Percentiles rank a stretch among this genome's conserved stretches.
These are phyloP conservation scores for Ptychoptera contaminata DNA, from an alignment of 2,888 invertebrate species.

Conservation along the genomic window DNA sequence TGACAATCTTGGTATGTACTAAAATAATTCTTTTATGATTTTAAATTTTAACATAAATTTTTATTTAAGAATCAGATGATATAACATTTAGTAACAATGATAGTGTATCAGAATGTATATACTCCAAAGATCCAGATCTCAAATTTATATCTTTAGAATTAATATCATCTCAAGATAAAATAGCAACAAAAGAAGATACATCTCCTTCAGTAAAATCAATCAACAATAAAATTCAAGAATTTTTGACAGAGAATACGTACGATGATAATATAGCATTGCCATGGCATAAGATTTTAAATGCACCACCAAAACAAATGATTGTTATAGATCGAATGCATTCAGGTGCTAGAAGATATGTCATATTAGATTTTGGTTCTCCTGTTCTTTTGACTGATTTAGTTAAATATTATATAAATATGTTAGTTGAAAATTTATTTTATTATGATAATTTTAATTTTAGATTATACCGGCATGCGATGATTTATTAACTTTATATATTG, in stretches of 20 bases:
- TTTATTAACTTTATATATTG: constrained; percentile 71
- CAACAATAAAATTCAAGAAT: constrained; percentile 14
- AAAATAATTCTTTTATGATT: not conserved
- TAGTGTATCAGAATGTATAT: not conserved
- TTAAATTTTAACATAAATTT: not conserved
- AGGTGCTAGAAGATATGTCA: constrained; percentile 80
- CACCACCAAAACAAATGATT: constrained; percentile 70
- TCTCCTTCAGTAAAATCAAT: constrained; percentile 8
- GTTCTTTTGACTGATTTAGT: constrained; percentile 72
- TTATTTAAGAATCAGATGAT: not conserved
- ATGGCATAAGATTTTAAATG: constrained; percentile 62
- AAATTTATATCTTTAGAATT: not conserved
- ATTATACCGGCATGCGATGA: constrained; percentile 68
- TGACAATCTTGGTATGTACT: not conserved
- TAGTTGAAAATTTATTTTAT: not conserved
- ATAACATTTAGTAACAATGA: not conserved
- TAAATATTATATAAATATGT: constrained; percentile 12
- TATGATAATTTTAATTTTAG: constrained; percentile 16
- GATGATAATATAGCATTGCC: constrained; percentile 33
- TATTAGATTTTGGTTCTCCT: constrained; percentile 79
- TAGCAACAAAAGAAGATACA: not conserved
- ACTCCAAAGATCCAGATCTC: not conserved
- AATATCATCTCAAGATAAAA: not conserved
- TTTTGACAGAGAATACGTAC: constrained; percentile 14
- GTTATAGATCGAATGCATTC: constrained; percentile 90